Base-by-base conservation (phyloP, 1,140 invertebrate species). In the Chelonus insularis region DNA sequence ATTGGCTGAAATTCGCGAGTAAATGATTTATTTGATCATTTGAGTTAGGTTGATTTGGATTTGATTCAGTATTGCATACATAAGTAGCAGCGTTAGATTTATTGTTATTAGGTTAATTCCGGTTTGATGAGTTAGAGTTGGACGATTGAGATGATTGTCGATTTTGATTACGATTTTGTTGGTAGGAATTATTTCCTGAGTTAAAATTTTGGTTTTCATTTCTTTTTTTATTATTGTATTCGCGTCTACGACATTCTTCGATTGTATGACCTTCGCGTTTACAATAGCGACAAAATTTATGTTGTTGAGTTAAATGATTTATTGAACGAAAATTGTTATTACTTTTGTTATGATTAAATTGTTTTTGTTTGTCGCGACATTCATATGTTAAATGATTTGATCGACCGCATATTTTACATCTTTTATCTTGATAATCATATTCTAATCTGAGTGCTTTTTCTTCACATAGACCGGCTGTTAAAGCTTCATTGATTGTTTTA, bases 401-500 rank as follows among this genome's bases (percentile, higher is more conserved):
- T 41, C 23, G 18, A 20, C 23, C 5, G 43, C 54, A 57, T 2
- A 57, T 23, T 39, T 37, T 23, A 12, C 36, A 57, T 25, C n/a
- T 41, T 18, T n/a, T n/a, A n/a, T n/a, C n/a, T n/a, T n/a, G n/a
- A n/a, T 16, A 1, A 14, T n/a, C 37, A 3, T 56, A 41, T 2
- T 9, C n/a, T 21, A 56, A 18, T 1, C 37, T 12, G 7, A 56
- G 39, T 39, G 41, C 56, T 16, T 47, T 45, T 47, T 57, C 56
- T 57, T 57, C 39, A 11, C 39, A 11, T n/a, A 34, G 8, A 2
- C 36, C 56, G 5, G 56, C 56, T 4, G 56, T 32, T 9, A 56
- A 56, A 20, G 52, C 52, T 7, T 39, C 52, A 36, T 56, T 56
- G 9, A 56, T 56, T 3, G 20, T 45, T 23, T 25, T 20, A 47